Percentiles rank a stretch among this genome's conserved stretches.
These are phyloP conservation scores for Hafferia zeledoni DNA, from an alignment of 2,797 vertebrate genomes.

Conservation along the genomic window DNA sequence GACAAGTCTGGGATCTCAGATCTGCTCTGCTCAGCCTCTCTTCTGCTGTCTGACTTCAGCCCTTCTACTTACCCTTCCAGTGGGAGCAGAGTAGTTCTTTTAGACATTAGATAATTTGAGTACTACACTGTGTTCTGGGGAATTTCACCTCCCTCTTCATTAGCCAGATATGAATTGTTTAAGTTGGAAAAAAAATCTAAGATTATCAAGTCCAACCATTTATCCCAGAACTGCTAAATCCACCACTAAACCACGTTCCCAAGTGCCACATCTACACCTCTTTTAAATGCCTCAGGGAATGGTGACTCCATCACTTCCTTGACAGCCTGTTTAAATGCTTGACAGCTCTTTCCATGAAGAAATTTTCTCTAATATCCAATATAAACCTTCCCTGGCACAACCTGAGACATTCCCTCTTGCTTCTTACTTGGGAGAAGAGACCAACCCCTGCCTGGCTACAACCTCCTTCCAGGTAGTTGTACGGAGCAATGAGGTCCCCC, in stretches of 20 bases:
- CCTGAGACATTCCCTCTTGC: not conserved
- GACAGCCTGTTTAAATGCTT: not conserved
- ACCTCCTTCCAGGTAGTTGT: not conserved
- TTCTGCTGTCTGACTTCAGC: not conserved
- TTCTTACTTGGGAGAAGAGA: not conserved
- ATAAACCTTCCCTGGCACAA: not conserved
- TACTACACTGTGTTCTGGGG: not conserved
- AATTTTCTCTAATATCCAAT: not conserved
- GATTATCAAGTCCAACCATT: not conserved
- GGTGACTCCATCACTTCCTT: not conserved
- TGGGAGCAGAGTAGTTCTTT: not conserved
- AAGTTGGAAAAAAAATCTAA: not conserved
- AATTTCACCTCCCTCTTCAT: not conserved
- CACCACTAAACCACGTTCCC: not conserved
- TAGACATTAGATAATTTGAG: not conserved
- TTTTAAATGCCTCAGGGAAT: not conserved
- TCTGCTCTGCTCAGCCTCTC: not conserved
- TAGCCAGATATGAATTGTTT: not conserved
- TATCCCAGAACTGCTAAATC: not conserved
- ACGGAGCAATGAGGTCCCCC: fast-evolving
- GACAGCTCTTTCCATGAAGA: not conserved
- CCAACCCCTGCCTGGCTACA: not conserved
- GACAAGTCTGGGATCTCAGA: not conserved
- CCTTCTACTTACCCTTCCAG: not conserved
- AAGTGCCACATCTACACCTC: not conserved